Evolutionary conservation across 2,797 vertebrate genomes (phyloP).

Genomic region (Aplochiton taeniatus): DNA sequence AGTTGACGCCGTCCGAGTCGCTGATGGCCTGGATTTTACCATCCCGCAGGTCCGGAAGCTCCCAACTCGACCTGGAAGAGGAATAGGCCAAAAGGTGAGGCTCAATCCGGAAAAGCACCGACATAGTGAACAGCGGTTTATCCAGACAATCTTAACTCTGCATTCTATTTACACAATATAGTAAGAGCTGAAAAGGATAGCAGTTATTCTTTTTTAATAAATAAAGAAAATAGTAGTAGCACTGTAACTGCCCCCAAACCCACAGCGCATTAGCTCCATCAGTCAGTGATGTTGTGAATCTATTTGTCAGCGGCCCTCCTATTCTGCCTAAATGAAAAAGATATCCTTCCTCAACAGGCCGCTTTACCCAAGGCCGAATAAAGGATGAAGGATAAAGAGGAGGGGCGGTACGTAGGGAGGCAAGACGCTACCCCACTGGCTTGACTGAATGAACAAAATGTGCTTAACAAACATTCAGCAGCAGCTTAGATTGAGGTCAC

Average conservation of each 20-base stretch:
- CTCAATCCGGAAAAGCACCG: conserved; percentile 5
- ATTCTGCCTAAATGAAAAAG: neutral
- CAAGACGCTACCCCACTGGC: too few relatives aligned
- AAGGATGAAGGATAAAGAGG: neutral
- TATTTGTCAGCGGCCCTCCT: neutral
- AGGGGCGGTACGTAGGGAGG: neutral
- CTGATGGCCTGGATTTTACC: conserved; percentile 93
- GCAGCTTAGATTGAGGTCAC: conserved; percentile 1
- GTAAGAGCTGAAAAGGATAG: neutral
- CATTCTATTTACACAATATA: neutral
- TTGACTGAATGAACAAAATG: neutral
- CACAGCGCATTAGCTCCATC: too few relatives aligned
- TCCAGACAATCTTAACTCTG: neutral
- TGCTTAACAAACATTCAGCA: neutral
- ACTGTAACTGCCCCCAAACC: too few relatives aligned
- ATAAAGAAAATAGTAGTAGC: too few relatives aligned
- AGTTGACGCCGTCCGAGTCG: conserved; percentile 96
- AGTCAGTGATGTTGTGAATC: too few relatives aligned
- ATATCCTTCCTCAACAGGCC: neutral
- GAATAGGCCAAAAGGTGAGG: conserved; percentile 18
- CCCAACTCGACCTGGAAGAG: conserved; percentile 91
- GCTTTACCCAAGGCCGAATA: neutral
- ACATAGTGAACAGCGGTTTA: neutral
- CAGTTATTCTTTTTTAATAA: too few relatives aligned
- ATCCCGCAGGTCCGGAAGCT: conserved; percentile 91